Base-by-base conservation (phyloP, 2,888 invertebrate species). In the Fragum fragum region DNA sequence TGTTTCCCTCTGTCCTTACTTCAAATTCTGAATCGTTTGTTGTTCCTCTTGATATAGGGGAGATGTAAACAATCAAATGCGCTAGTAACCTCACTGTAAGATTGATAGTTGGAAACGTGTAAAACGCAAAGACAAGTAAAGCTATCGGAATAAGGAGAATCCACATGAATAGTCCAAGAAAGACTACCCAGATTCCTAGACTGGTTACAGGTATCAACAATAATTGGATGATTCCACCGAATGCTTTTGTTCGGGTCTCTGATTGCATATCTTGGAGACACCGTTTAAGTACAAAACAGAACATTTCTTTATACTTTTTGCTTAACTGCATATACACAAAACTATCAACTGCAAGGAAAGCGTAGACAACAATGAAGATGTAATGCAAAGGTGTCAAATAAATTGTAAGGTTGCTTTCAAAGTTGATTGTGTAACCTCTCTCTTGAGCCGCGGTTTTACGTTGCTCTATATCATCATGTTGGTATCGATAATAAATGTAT, bases 341-440 rank as follows among this genome's bases (percentile, higher is more conserved):
- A 6, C 86, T 85, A 68, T 91, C 91, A 23, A 91, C 7, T 42
- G 88, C 72, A 36, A 93, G 88, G 47, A 92, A 72, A 59, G 88
- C 26, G 79, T 93, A 93, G 23, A 92, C 91, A 6, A 85, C 23
- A 2, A 93, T 63, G 75, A 93, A 93, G 2, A 92, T 2, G 0
- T 85, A 81, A 72, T 93, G 93, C 6, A 91, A 63, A 0, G 94
- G 94, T 0, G 91, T 89, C 0, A 94, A 81, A 73, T 89, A 91
- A 16, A 88, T 77, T 0, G 92, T 86, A 11, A 93, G 69, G 70
- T 85, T 92, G 47, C 91, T 90, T 7, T 87, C 88, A 78, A 90
- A 93, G 32, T 85, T 61, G 21, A 83, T 73, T 6, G 53, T n/a
- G n/a, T 83, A 47, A 3, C 71, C 55, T 32, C 74, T 73, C 14